Evolutionary conservation across 2,113 vertebrate genomes (phyloP), one percentile per base, ranked within the genome.

Genomic region (Steatornis caripensis): DNA sequence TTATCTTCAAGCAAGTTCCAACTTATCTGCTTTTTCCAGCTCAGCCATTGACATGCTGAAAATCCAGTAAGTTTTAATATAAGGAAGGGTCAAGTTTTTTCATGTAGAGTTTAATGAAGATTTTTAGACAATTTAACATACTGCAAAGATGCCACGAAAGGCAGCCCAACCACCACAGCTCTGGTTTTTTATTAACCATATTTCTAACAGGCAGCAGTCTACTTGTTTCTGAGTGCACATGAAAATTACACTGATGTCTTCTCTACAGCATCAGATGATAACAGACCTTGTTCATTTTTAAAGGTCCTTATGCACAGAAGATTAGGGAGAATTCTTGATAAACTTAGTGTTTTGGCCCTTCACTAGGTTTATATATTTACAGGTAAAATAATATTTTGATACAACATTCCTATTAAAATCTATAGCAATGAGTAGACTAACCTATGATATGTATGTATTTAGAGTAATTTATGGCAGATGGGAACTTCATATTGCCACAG

Each of bases 11-110:
- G 36, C 41, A 69, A 75, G 69, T 65, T 77, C 69, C 66, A 58
- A 91, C 43, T 77, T 74, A 88, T 69, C 82, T 84, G n/a, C 45
- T 61, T 89, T 87, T 89, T 80, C 45, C 69, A 94, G 77, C 62
- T 92, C 37, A 34, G 62, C 11, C 72, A 77, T 1, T 62, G 71
- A 90, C 34, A 37, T 57, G 43, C 77, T 87, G 30, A 83, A 95
- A 95, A 89, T 64, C 48, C 65, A 54, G 0, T 43, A 70, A 70
- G n/a, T 77, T 94, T 82, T 83, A 87, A 83, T 80, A 74, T 58
- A 89, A 89, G 53, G 85, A 85, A 80, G 61, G 84, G 80, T 81
- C 93, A 96, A 94, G 22, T 65, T 58, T 77, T 93, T 81, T 68
- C 41, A 51, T 24, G 39, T 55, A 77, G 77, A 57, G 39, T 86